phyloP scores from a whole-genome alignment of 1,140 invertebrate species.

The Myzus persicae region DNA sequence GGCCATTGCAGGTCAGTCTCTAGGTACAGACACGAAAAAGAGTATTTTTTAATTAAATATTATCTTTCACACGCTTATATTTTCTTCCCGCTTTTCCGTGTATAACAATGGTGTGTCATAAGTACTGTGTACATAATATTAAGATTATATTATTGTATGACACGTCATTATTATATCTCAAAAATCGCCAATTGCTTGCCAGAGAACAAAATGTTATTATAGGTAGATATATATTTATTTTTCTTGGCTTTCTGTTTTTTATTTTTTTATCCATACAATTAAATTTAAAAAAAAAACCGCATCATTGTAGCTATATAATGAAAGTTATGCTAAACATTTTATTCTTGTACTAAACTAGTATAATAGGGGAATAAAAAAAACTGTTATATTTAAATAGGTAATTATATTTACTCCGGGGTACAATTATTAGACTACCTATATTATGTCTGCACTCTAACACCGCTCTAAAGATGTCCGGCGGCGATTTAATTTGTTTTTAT shows the following conservation, averaged over 20 bases:
- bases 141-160: too few relatives aligned
- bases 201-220: not conserved
- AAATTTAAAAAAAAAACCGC: not conserved
- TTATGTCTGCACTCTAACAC: not conserved
- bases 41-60: constrained; percentile 44
- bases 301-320: not conserved
- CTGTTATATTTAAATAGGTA: not conserved
- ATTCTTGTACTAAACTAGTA: not conserved
- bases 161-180: too few relatives aligned
- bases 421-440: not conserved
- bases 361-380: not conserved
- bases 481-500: not conserved
- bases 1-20: constrained; percentile 88
- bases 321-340: not conserved
- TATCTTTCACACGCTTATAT: not conserved
- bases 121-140: too few relatives aligned
- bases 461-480: not conserved
- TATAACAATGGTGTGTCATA: not conserved
- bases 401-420: not conserved
- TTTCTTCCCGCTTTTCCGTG: not conserved
- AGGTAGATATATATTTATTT: not conserved
- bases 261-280: not conserved
- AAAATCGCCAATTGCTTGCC: too few relatives aligned
- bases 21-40: constrained; percentile 53
- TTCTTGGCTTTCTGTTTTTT: not conserved